These are phyloP conservation scores for Dicyrtoma fusca DNA, from an alignment of 2,888 invertebrate species.

Conservation along the genomic window DNA sequence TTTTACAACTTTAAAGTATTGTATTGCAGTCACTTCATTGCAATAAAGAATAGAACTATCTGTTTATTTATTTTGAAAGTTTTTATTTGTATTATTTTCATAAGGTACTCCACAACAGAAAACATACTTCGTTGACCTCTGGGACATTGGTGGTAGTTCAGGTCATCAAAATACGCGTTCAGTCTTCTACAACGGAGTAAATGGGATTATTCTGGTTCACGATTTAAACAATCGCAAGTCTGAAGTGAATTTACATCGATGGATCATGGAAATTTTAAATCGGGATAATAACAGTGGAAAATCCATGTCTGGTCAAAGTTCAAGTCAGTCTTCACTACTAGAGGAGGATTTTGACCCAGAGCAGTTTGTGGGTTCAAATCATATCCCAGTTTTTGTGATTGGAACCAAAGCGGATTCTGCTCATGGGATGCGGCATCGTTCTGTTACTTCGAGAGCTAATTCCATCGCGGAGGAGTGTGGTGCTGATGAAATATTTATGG, in stretches of 20 bases:
- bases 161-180: constrained; percentile 90
- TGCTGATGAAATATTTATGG: constrained; percentile 90
- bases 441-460: constrained; percentile 63
- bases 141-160: constrained; percentile 96
- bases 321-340: constrained; percentile 33
- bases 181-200: constrained; percentile 90
- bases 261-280: constrained; percentile 87
- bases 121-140: constrained; percentile 90
- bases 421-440: constrained; percentile 53
- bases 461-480: constrained; percentile 86
- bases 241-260: constrained; percentile 87
- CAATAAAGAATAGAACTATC: no score
- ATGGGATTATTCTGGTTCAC: constrained; percentile 95
- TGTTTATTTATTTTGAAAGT: no score
- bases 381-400: constrained; percentile 91
- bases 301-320: neutral
- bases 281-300: constrained; percentile 62
- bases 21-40: no score
- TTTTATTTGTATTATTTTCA: no score
- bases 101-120: constrained; percentile 75
- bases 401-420: constrained; percentile 83
- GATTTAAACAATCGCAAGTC: constrained; percentile 96
- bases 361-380: constrained; percentile 76
- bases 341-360: constrained; percentile 76
- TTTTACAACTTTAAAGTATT: no score